phyloP scores from a whole-genome alignment of 2,797 vertebrate genomes.

The Helostoma temminkii region DNA sequence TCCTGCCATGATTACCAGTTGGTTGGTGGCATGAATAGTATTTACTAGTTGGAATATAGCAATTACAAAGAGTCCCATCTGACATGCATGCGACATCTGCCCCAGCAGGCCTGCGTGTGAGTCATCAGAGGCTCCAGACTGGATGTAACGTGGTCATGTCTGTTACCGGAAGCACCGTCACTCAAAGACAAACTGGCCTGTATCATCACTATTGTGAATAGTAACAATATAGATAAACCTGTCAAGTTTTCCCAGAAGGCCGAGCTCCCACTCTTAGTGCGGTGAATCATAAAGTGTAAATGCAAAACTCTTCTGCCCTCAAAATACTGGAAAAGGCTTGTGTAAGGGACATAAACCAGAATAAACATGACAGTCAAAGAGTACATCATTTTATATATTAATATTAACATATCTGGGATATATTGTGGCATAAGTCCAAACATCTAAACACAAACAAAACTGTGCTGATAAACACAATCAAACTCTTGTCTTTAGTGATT shows the following conservation, averaged over 20 bases:
- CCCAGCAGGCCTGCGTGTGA: constrained; percentile 51
- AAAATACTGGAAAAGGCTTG: not conserved
- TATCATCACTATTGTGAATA: constrained; percentile 2
- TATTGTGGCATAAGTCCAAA: not conserved
- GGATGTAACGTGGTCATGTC: constrained; percentile 43
- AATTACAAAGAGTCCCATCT: constrained; percentile 65
- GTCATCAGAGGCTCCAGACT: constrained; percentile 57
- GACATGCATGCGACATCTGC: constrained; percentile 63
- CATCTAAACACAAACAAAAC: not conserved
- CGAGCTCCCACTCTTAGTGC: not conserved
- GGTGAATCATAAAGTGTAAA: not conserved
- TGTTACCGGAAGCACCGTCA: constrained; percentile 35
- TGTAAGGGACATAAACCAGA: not conserved
- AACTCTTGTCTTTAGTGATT: not conserved
- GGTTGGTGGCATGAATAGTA: constrained; percentile 45
- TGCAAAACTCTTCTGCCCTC: not conserved
- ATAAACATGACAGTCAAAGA: not conserved
- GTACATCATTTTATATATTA: too few species aligned
- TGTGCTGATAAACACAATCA: not conserved
- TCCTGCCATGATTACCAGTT: constrained; percentile 36
- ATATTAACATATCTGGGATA: too few species aligned
- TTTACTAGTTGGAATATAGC: constrained; percentile 61
- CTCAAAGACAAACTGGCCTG: constrained; percentile 26
- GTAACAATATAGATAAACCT: constrained; percentile 7
- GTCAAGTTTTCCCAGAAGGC: constrained; percentile 3